Base-by-base conservation (phyloP, 2,888 invertebrate genomes). In the Gnatocerus cornutus region DNA sequence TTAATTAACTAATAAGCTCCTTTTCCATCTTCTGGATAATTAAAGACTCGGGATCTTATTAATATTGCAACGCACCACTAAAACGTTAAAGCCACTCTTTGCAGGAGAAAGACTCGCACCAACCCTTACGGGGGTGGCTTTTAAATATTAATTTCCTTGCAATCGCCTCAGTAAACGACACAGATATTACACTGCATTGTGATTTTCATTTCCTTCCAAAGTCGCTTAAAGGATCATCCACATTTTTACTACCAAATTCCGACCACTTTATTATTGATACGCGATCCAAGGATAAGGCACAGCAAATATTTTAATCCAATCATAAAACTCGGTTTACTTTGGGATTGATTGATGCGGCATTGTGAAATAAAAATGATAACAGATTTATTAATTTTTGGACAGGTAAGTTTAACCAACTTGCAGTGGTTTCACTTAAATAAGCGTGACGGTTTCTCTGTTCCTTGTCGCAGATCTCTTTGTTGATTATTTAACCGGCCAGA, bases 1-100 rank as follows among this genome's bases (percentile, higher is more conserved):
- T 65, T 65, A 65, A 65, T 65, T 65, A 56, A 65, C 56, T 65
- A 65, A 65, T 65, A 65, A 55, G 65, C 56, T 56, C n/a, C 56
- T 46, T 55, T 56, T 56, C 39, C 56, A 48, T 65, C 56, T 65
- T 65, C 65, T 46, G 55, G 41, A 65, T 59, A 59, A 59, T 59
- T 59, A 59, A 59, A 59, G 59, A 45, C 46, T 59, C 46, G 59
- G 59, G 46, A 46, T 59, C 45, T 59, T 59, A 59, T 59, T 59
- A 59, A 59, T 59, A 59, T 59, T 59, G 59, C 59, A 59, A 30
- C 59, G 59, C 9, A 46, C 59, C 59, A 30, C 59, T 59, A 59
- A 59, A 59, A 59, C 59, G 46, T 29, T 58, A 16, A 46, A 59
- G 59, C 30, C 59, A 58, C 58, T 41, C 43, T 43, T 27, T 37